Evolutionary conservation across 2,888 invertebrate genomes (phyloP).

Genomic region (Xanthia icteritia): DNA sequence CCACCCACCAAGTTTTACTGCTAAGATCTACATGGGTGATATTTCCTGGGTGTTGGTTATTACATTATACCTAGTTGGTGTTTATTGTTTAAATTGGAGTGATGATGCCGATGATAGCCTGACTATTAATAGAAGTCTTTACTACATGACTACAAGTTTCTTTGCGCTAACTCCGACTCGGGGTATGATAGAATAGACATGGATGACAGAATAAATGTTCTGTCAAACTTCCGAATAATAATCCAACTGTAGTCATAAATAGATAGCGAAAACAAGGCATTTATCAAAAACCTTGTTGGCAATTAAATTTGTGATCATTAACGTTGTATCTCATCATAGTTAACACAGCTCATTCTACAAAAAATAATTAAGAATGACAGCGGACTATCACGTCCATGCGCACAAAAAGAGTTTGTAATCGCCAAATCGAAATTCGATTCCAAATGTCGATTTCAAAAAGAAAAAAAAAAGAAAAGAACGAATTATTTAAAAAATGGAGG

Average conservation of each 20-base stretch:
- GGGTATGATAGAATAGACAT: neutral
- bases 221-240: neutral
- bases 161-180: neutral
- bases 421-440: conserved; percentile 22
- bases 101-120: conserved; percentile 12
- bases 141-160: neutral
- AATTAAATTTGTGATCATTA: neutral
- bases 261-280: neutral
- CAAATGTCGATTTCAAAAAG: neutral
- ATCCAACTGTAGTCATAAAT: too few relatives aligned
- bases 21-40: conserved; percentile 10
- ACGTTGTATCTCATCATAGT: neutral
- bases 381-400: neutral
- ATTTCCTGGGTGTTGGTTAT: conserved; percentile 46
- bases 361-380: conserved; percentile 42
- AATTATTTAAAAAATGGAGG: conserved; percentile 28
- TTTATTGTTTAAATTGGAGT: conserved; percentile 42
- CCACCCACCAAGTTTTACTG: conserved; percentile 53
- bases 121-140: conserved; percentile 11
- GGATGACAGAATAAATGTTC: neutral
- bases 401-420: conserved; percentile 3
- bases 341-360: conserved; percentile 10
- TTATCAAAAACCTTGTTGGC: neutral
- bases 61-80: neutral
- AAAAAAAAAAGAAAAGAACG: neutral